A percentile compares a stretch with the other conserved stretches of the same genome.
Conservation (phyloP, 2,888 invertebrate genomes). For the Amblyteles armatorius region DNA sequence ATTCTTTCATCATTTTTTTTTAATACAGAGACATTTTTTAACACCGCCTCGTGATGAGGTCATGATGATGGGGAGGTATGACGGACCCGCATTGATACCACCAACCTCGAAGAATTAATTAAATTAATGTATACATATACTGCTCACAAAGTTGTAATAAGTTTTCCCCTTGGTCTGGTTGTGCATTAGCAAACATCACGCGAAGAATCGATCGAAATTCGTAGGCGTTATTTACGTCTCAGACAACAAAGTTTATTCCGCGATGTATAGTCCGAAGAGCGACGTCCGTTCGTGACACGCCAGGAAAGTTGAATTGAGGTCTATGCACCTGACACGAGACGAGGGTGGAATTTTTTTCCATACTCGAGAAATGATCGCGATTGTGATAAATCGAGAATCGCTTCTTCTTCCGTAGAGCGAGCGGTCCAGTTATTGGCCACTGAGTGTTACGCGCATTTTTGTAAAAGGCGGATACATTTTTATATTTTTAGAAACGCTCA, state of each 20-base stretch:
- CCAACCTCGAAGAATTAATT: neutral
- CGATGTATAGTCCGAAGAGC: neutral
- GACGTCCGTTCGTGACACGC: neutral
- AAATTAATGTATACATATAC: neutral
- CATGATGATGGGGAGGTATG: no score
- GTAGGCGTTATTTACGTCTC: constrained; percentile 7
- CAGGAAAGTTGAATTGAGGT: constrained; percentile 16
- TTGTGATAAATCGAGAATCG: neutral
- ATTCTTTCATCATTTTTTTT: no score
- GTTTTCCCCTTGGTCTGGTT: neutral
- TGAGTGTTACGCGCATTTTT: neutral
- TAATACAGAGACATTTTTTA: no score
- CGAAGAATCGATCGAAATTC: neutral
- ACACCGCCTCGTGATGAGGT: no score
- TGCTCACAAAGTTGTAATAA: neutral
- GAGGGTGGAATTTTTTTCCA: neutral
- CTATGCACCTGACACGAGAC: constrained; percentile 28
- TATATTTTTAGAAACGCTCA: neutral
- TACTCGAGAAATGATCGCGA: neutral
- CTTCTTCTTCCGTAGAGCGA: neutral
- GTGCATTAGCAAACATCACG: neutral
- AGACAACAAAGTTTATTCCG: neutral
- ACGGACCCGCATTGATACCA: no score
- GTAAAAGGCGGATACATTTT: neutral
- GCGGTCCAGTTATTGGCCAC: neutral